Percentiles rank a stretch among this genome's conserved stretches.
Evolutionary conservation across 2,113 vertebrate species (phyloP).

Genomic region (Hoplias malabaricus): DNA sequence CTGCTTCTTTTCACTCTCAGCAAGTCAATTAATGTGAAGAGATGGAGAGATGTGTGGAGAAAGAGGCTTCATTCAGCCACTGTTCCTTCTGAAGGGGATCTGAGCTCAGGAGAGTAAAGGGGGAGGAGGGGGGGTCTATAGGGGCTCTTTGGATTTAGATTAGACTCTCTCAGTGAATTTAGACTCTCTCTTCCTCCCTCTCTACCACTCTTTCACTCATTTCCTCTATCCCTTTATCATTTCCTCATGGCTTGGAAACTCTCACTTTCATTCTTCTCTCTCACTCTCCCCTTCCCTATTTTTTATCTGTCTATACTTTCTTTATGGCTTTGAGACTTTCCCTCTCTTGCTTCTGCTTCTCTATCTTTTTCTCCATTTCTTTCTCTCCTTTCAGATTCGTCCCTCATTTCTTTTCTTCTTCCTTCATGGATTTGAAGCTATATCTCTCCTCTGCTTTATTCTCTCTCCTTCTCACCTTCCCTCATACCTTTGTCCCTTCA

Average conservation of each 20-base stretch:
- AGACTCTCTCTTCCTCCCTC: background rate
- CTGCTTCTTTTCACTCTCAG: slow-evolving; percentile 14
- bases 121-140: no score
- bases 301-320: background rate
- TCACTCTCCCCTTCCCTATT: background rate
- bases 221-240: background rate
- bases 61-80: slow-evolving; percentile 7
- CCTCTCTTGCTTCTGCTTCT: background rate
- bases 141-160: no score
- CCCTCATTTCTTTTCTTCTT: no score
- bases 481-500: background rate
- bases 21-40: slow-evolving; percentile 15
- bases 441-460: background rate
- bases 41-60: background rate
- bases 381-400: background rate
- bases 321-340: background rate
- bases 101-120: no score
- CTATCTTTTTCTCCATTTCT: background rate
- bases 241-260: background rate
- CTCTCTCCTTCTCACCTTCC: background rate
- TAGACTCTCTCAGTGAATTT: no score
- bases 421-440: no score
- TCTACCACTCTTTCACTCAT: background rate
- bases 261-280: background rate
- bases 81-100: background rate